Conservation (phyloP, 2,113 vertebrate species). For the Aix galericulata region DNA sequence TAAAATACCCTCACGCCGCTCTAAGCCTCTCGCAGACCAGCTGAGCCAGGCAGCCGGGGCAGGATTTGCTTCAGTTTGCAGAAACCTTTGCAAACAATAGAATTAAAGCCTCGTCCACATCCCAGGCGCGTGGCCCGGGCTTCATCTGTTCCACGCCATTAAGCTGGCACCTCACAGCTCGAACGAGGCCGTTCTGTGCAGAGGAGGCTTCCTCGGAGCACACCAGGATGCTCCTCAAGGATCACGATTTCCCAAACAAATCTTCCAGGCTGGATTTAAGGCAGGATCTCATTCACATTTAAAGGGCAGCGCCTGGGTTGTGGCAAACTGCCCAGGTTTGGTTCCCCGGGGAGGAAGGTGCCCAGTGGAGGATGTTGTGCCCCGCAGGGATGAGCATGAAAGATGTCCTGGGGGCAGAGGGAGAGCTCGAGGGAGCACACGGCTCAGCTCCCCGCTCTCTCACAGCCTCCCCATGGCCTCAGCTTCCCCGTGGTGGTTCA, state of each 20-base stretch:
- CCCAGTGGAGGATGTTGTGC: not conserved
- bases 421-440: not conserved
- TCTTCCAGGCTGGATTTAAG: not conserved
- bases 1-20: not conserved
- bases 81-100: not conserved
- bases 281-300: not conserved
- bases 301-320: not conserved
- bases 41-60: not conserved
- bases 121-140: not conserved
- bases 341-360: not conserved
- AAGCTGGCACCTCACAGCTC: not conserved
- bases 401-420: not conserved
- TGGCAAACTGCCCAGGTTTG: not conserved
- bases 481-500: not conserved
- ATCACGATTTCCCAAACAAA: not conserved
- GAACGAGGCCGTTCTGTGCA: not conserved
- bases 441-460: not conserved
- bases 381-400: not conserved
- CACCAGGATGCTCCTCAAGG: not conserved
- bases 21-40: not conserved
- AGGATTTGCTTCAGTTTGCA: not conserved
- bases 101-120: not conserved
- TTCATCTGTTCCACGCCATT: accelerated
- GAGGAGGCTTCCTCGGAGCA: not conserved
- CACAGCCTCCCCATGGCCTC: not conserved